Percentiles rank a stretch among this genome's conserved stretches.
phyloP scores from a whole-genome alignment of 2,888 invertebrate genomes.

The Perithous albicinctus region DNA sequence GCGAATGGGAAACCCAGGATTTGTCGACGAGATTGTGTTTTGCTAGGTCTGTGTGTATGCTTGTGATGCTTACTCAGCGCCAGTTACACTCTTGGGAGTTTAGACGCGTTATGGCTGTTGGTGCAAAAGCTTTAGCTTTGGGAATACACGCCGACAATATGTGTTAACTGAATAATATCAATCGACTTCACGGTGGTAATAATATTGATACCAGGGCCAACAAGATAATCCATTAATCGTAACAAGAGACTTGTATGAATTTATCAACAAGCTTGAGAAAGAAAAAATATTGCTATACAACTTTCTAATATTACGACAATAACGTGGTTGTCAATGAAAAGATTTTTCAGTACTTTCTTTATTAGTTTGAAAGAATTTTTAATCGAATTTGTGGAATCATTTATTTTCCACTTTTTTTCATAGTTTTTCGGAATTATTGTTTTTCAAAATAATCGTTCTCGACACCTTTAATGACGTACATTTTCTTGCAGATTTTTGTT shows the following conservation, averaged over 20 bases:
- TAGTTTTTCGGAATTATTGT: no score
- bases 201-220: slow-evolving; percentile 8
- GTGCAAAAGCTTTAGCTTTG: not conserved
- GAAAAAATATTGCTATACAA: not conserved
- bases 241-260: not conserved
- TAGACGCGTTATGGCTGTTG: slow-evolving; percentile 29
- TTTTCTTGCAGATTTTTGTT: no score
- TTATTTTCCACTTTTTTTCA: no score
- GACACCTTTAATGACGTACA: no score
- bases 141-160: slow-evolving; percentile 26
- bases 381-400: no score
- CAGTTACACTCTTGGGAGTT: slow-evolving; percentile 23
- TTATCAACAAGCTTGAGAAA: not conserved
- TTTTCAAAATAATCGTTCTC: no score
- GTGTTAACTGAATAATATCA: slow-evolving; percentile 20
- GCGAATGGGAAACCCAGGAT: slow-evolving; percentile 30
- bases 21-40: slow-evolving; percentile 45
- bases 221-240: slow-evolving; percentile 5
- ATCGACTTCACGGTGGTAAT: slow-evolving; percentile 20
- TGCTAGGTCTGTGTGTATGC: slow-evolving; percentile 8
- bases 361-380: no score
- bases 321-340: no score
- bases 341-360: no score
- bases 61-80: slow-evolving; percentile 23
- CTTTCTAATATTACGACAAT: no score